phyloP scores from a whole-genome alignment of 2,797 vertebrate genomes.

The Tiaroga cobitis region DNA sequence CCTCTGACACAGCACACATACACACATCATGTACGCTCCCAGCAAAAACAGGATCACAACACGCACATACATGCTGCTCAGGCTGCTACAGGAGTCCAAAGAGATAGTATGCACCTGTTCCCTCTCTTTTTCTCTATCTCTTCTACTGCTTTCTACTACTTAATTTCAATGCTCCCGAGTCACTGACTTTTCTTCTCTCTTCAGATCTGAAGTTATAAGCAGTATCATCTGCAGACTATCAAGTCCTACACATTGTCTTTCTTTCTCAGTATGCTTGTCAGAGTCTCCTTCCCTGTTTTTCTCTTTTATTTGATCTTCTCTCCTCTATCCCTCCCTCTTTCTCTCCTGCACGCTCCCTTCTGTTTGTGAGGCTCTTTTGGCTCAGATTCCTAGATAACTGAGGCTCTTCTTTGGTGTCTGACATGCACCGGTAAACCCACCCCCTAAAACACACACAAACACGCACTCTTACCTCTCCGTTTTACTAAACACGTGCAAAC shows the following conservation, averaged over 20 bases:
- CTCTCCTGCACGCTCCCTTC: slow-evolving; percentile 49
- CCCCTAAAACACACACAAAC: slow-evolving; percentile 63
- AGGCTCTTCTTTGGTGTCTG: slow-evolving; percentile 79
- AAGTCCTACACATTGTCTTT: slow-evolving; percentile 72
- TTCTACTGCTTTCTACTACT: slow-evolving; percentile 27
- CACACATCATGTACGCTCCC: slow-evolving; percentile 60
- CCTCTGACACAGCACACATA: slow-evolving; percentile 63
- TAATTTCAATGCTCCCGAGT: not conserved
- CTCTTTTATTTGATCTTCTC: slow-evolving; percentile 57
- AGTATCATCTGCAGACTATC: slow-evolving; percentile 38
- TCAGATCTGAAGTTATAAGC: slow-evolving; percentile 39
- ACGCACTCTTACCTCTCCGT: slow-evolving; percentile 53
- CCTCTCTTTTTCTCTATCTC: slow-evolving; percentile 23
- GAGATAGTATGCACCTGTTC: slow-evolving; percentile 16
- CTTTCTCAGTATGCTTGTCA: slow-evolving; percentile 52
- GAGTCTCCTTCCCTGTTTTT: slow-evolving; percentile 47
- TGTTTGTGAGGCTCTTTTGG: slow-evolving; percentile 74
- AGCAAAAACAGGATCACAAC: slow-evolving; percentile 72
- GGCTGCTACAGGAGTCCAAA: slow-evolving; percentile 9
- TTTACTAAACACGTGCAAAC: slow-evolving; percentile 48
- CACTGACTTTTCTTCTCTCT: slow-evolving; percentile 39
- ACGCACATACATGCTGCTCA: slow-evolving; percentile 38
- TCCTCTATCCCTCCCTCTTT: slow-evolving; percentile 31
- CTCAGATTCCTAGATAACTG: slow-evolving; percentile 83
- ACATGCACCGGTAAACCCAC: slow-evolving; percentile 76